phyloP scores from a whole-genome alignment of 2,797 vertebrate species.

The Ptychobarbus kaznakovi region DNA sequence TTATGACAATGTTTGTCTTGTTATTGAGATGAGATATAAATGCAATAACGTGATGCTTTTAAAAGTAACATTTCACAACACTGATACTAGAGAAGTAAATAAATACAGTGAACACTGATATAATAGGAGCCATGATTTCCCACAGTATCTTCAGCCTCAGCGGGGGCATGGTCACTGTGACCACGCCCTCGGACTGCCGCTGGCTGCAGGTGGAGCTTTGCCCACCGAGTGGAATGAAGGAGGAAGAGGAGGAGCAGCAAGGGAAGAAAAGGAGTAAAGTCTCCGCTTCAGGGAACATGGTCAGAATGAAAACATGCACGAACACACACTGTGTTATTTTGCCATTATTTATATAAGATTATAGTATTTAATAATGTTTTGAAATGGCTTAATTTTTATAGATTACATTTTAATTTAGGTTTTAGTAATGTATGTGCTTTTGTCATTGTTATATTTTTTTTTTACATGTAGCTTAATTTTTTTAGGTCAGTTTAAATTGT shows the following conservation, averaged over 20 bases:
- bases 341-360: background rate
- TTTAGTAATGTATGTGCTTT: background rate
- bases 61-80: background rate
- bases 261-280: slow-evolving; percentile 79
- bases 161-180: slow-evolving; percentile 80
- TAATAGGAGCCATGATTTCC: background rate
- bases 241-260: slow-evolving; percentile 51
- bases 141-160: slow-evolving; percentile 80
- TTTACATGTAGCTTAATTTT: background rate
- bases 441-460: background rate
- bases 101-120: background rate
- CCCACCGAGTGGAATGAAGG: slow-evolving; percentile 60
- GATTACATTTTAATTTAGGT: background rate
- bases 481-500: background rate
- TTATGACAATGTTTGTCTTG: background rate
- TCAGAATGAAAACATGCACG: slow-evolving; percentile 67
- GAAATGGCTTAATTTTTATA: background rate
- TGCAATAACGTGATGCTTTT: background rate
- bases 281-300: slow-evolving; percentile 82
- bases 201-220: slow-evolving; percentile 89
- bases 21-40: background rate
- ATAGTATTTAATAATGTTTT: background rate
- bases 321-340: background rate
- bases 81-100: background rate
- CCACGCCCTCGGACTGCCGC: slow-evolving; percentile 82